Base-by-base conservation (phyloP, 2,888 invertebrate genomes). In the Temnothorax unifasciatus region DNA sequence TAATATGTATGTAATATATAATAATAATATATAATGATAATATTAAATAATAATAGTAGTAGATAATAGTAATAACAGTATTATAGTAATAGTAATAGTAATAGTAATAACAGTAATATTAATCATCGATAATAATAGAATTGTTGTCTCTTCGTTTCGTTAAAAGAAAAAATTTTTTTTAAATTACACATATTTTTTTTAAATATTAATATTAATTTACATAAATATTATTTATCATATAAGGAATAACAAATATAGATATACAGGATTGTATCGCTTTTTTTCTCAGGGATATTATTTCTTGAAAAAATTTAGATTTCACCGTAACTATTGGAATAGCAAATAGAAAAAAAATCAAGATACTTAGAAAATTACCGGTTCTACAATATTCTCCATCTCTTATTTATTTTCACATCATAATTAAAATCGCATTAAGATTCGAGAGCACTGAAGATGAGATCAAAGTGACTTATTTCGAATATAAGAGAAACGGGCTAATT, bases 371-470 rank as follows among this genome's bases (percentile, higher is more conserved):
- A 74, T 44, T 29, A 29, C 0, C 6, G 18, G 5, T 74, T 59
- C 1, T 73, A 29, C 29, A 29, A 29, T 29, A 57, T 8, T 8
- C 2, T 25, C 1, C 38, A n/a, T 25, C n/a, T 9, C 15, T 9
- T 3, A 41, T 59, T 44, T 44, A 74, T 74, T 59, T 57, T 44
- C 29, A 13, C 29, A 41, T 15, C 38, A 18, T 18, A 21, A 57
- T 73, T 71, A 57, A 3, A 57, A 73, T n/a, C n/a, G 18, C 25
- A 73, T 69, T 6, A 21, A 44, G 4, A 18, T 66, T 71, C 38
- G n/a, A 73, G 25, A 41, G 3, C 38, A n/a, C 3, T n/a, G 13
- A 59, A 59, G 44, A 29, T 0, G 11, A 15, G 44, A 25, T 13
- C n/a, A 41, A 71, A 71, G 4, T 54, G 9, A 71, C 34, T n/a